A percentile compares a stretch with the other conserved stretches of the same genome.
phyloP scores from a whole-genome alignment of 2,113 vertebrate species.

The Probosciger aterrimus region DNA sequence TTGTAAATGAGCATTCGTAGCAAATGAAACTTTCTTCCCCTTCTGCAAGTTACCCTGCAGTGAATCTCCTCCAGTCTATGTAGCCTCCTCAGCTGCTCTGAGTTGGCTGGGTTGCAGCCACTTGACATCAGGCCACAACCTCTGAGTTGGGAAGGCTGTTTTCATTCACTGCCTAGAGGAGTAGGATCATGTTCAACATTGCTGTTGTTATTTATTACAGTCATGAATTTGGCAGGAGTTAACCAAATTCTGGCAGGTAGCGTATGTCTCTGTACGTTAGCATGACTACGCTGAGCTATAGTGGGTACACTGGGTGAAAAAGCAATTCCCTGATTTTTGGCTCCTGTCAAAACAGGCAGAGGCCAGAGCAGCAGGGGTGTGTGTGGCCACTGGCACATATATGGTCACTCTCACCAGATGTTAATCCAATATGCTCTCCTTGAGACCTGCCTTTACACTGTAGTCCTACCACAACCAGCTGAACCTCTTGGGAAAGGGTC shows the following conservation, averaged over 20 bases:
- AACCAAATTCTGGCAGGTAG: constrained; percentile 38
- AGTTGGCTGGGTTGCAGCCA: constrained; percentile 2
- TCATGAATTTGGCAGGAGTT: constrained; percentile 48
- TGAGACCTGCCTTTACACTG: neutral
- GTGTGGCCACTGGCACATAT: neutral
- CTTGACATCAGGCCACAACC: constrained; percentile 9
- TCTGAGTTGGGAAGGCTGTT: constrained; percentile 10
- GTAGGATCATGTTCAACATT: constrained; percentile 3
- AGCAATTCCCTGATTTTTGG: neutral
- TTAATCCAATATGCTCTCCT: neutral
- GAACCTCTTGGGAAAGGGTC: neutral
- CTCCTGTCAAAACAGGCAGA: neutral
- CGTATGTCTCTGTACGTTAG: neutral
- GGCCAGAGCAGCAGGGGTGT: neutral
- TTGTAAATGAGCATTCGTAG: neutral
- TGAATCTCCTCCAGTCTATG: neutral
- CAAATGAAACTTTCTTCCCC: neutral
- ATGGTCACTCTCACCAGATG: neutral
- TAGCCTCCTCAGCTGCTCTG: neutral
- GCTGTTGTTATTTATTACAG: constrained; percentile 48
- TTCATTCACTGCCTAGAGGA: constrained; percentile 40
- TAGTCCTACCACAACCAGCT: neutral
- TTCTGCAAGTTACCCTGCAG: neutral
- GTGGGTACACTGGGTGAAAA: neutral
- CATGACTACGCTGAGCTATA: neutral